phyloP scores from a whole-genome alignment of 2,888 invertebrate species.

The Leptogaster cylindrica region DNA sequence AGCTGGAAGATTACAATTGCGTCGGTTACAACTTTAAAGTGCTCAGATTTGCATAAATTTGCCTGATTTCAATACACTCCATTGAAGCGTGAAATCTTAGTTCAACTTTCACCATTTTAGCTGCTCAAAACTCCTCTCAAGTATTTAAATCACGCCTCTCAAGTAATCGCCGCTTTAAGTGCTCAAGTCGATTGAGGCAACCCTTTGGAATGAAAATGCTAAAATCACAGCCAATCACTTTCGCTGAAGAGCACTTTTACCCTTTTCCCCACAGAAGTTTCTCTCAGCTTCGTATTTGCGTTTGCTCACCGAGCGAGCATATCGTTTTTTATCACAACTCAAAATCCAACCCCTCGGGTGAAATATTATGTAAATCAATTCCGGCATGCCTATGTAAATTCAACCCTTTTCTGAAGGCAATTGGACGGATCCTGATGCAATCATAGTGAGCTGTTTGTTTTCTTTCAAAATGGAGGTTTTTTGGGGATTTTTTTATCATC shows the following conservation, averaged over 20 bases:
- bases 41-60: no score
- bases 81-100: no score
- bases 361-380: constrained; percentile 49
- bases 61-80: neutral
- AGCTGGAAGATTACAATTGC: no score
- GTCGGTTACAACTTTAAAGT: no score
- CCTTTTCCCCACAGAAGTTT: constrained; percentile 13
- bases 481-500: neutral
- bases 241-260: neutral
- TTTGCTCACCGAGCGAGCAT: constrained; percentile 46
- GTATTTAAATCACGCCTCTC: constrained; percentile 31
- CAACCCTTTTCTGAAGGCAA: constrained; percentile 45
- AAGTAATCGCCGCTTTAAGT: constrained; percentile 23
- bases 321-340: constrained; percentile 38
- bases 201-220: constrained; percentile 14
- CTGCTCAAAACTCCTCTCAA: neutral
- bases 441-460: constrained; percentile 48
- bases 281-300: constrained; percentile 48
- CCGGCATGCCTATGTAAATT: constrained; percentile 40
- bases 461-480: constrained; percentile 25
- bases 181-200: constrained; percentile 18
- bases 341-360: constrained; percentile 50
- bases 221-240: constrained; percentile 41
- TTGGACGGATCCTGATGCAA: constrained; percentile 4
- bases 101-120: neutral